A percentile compares a stretch with the other conserved stretches of the same genome.
These are phyloP conservation scores for Epizoanthus rinbou DNA, from an alignment of 92 coral and sea anemone species.

Conservation along the genomic window DNA sequence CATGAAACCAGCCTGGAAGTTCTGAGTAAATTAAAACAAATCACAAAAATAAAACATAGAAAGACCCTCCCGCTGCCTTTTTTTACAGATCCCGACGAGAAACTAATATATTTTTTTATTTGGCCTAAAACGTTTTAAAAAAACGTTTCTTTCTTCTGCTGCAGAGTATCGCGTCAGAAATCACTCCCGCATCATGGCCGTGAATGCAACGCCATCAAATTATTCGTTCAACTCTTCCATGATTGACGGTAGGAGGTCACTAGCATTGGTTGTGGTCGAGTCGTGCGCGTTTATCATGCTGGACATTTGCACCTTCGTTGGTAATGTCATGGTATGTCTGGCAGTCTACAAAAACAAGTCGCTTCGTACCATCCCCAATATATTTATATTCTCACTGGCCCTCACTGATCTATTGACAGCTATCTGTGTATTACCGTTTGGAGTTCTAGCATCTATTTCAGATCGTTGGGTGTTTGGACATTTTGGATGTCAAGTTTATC, in stretches of 20 bases:
- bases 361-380: conserved; percentile 19
- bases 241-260: not conserved
- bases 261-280: conserved; percentile 6
- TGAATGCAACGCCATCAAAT: conserved; percentile 12
- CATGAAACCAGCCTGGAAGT: no score
- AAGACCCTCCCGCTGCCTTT: no score
- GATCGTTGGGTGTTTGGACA: conserved; percentile 33
- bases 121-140: no score
- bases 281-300: conserved; percentile 7
- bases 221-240: not conserved
- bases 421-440: conserved; percentile 23
- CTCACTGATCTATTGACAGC: conserved; percentile 38
- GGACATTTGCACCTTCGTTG: conserved; percentile 15
- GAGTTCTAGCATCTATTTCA: conserved; percentile 16
- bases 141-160: no score
- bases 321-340: conserved; percentile 12
- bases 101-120: no score
- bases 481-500: conserved; percentile 32
- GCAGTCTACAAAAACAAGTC: conserved; percentile 23
- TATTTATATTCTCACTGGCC: conserved; percentile 27
- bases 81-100: no score
- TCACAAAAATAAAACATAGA: no score
- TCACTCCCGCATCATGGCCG: not conserved
- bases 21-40: no score
- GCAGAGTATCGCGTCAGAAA: no score